These are phyloP conservation scores for Urosaurus nigricauda DNA, from an alignment of 2,797 vertebrate species.

Conservation along the genomic window DNA sequence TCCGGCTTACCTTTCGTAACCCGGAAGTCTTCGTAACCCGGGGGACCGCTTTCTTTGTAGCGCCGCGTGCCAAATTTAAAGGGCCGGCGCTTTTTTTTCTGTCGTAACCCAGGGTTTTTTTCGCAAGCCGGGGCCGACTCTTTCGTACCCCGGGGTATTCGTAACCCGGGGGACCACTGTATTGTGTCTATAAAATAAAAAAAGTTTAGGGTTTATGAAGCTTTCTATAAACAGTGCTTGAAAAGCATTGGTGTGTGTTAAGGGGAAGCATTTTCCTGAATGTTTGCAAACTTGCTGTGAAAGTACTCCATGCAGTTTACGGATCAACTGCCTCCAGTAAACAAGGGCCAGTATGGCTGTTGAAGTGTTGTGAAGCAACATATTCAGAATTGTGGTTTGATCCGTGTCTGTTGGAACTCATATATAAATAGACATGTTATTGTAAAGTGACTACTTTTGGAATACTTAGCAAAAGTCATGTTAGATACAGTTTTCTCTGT, in stretches of 20 bases:
- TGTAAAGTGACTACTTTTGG: neutral
- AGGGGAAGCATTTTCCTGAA: neutral
- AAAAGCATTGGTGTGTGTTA: neutral
- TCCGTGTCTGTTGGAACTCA: neutral
- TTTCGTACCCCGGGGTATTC: no score
- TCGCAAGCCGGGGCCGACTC: no score
- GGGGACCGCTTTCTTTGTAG: no score
- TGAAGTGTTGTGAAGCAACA: neutral
- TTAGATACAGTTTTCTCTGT: constrained; percentile 6
- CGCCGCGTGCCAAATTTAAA: no score
- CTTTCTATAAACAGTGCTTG: neutral
- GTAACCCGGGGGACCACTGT: no score
- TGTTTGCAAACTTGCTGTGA: neutral
- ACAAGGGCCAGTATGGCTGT: neutral
- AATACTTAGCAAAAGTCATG: neutral
- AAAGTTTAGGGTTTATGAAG: neutral
- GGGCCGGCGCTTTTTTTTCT: no score
- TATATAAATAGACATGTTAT: neutral
- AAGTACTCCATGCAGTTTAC: neutral
- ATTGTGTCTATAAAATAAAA: neutral
- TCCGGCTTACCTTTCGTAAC: no score
- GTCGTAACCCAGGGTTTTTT: no score
- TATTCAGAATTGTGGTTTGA: neutral
- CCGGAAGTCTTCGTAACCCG: no score
- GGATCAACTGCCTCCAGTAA: neutral